phyloP scores from a whole-genome alignment of 1,140 invertebrate genomes.

The Polypedilum vanderplanki region DNA sequence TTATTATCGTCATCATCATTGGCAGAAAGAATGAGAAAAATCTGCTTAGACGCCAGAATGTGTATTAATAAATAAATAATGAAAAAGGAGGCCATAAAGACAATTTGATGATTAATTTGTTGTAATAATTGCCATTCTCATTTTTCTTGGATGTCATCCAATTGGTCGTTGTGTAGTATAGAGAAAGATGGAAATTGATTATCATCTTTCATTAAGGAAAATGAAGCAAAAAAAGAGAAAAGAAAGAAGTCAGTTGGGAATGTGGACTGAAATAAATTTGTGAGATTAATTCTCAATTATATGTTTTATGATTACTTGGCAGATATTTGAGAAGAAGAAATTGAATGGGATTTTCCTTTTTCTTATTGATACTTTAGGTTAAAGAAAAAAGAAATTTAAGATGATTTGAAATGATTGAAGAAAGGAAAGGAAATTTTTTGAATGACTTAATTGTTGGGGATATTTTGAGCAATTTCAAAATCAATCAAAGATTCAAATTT shows the following conservation, averaged over 20 bases:
- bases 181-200: background rate
- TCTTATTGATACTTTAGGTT: too few species aligned
- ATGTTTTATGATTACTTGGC: slow-evolving; percentile 22
- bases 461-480: too few species aligned
- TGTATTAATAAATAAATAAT: slow-evolving; percentile 1
- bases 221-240: background rate
- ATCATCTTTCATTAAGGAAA: background rate
- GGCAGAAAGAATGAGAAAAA: background rate
- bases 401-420: too few species aligned
- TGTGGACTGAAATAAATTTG: slow-evolving; percentile 15
- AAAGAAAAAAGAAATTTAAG: too few species aligned
- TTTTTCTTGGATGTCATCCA: background rate
- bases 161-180: background rate
- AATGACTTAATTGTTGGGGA: too few species aligned
- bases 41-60: background rate
- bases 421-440: too few species aligned
- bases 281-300: slow-evolving; percentile 26
- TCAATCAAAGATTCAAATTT: too few species aligned
- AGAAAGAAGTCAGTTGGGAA: background rate
- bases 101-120: background rate
- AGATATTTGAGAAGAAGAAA: background rate
- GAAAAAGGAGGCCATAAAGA: background rate
- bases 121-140: background rate
- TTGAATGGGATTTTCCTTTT: background rate
- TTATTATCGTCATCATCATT: slow-evolving; percentile 1